A percentile compares a stretch with the other conserved stretches of the same genome.
Conservation (phyloP, 1,140 invertebrate species). For the Idris sp. region DNA sequence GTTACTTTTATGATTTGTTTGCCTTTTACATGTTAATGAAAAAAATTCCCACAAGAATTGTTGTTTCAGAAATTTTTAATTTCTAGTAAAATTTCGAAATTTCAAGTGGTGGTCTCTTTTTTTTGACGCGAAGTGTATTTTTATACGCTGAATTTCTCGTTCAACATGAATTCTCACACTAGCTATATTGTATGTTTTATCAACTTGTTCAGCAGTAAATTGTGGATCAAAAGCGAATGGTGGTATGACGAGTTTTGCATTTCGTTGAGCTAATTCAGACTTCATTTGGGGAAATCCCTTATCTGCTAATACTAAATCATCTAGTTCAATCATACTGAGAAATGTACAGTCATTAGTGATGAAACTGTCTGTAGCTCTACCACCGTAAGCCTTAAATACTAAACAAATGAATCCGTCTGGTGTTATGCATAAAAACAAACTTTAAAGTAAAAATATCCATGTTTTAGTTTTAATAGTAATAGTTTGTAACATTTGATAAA, state of each 20-base stretch:
- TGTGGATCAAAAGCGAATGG: background rate
- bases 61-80: too few species aligned
- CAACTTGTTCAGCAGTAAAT: background rate
- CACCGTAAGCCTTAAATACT: background rate
- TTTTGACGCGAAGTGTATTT: too few species aligned
- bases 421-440: background rate
- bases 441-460: slow-evolving; percentile 1
- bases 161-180: background rate
- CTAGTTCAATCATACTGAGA: background rate
- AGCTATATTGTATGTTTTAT: background rate
- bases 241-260: background rate
- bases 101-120: too few species aligned
- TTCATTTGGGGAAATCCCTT: slow-evolving; percentile 1
- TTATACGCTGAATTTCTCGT: background rate
- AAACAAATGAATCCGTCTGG: background rate
- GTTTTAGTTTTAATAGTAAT: background rate
- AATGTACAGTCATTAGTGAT: slow-evolving; percentile 1
- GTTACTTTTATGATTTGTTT: too few species aligned
- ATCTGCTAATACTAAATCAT: background rate
- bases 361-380: background rate
- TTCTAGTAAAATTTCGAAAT: too few species aligned
- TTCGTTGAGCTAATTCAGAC: background rate
- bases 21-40: too few species aligned
- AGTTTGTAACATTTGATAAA: background rate
- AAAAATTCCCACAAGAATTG: too few species aligned